phyloP scores from a whole-genome alignment of 2,888 invertebrate genomes.

The Hedychridium roseum region DNA sequence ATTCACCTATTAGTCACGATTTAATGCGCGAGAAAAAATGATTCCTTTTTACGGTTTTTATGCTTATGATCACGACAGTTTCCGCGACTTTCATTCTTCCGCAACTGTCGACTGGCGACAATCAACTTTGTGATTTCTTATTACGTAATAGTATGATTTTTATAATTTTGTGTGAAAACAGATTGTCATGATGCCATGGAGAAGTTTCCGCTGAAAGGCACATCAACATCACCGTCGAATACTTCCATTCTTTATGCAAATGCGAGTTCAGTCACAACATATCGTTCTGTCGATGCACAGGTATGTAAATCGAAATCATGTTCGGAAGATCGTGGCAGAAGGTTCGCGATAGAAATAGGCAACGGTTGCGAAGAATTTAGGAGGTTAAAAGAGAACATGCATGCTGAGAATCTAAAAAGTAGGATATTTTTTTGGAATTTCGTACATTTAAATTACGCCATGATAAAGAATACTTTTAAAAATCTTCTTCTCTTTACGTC shows the following conservation, averaged over 20 bases:
- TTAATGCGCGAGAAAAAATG: too few species aligned
- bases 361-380: not conserved
- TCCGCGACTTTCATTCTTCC: too few species aligned
- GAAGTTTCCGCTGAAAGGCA: slow-evolving; percentile 75
- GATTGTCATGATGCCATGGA: slow-evolving; percentile 68
- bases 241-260: slow-evolving; percentile 50
- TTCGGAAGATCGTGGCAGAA: slow-evolving; percentile 6
- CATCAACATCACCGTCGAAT: slow-evolving; percentile 43
- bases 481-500: not conserved
- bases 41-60: too few species aligned
- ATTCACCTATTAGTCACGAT: too few species aligned
- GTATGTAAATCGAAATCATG: slow-evolving; percentile 35
- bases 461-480: slow-evolving; percentile 1
- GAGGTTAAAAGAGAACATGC: not conserved
- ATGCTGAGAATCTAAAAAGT: not conserved
- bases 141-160: too few species aligned
- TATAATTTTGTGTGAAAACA: slow-evolving; percentile 18
- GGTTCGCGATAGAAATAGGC: not conserved
- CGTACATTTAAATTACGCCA: not conserved
- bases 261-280: slow-evolving; percentile 53
- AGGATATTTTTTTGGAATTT: not conserved
- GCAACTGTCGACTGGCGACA: too few species aligned
- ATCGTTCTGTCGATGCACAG: slow-evolving; percentile 61
- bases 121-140: too few species aligned
- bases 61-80: too few species aligned